These are phyloP conservation scores for Cistogaster globosa DNA, from an alignment of 2,888 invertebrate genomes.

Conservation along the genomic window DNA sequence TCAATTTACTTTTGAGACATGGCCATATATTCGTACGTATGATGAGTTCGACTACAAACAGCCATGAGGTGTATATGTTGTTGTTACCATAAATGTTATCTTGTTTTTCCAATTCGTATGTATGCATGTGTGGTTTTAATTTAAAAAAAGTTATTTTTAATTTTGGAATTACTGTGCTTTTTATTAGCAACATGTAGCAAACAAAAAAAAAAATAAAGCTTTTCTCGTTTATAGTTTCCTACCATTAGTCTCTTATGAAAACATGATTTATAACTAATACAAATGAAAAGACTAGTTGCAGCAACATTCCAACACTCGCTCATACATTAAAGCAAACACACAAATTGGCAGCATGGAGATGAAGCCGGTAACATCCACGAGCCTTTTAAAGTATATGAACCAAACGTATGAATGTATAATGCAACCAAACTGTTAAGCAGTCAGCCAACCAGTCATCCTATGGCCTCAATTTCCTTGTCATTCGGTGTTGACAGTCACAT, in stretches of 20 bases:
- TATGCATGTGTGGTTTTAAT: neutral
- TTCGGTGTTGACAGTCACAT: constrained; percentile 69
- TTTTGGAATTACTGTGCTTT: constrained; percentile 57
- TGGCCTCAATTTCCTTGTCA: constrained; percentile 72
- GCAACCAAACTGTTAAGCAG: constrained; percentile 36
- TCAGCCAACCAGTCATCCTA: constrained; percentile 51
- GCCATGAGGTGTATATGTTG: constrained; percentile 36
- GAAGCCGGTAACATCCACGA: constrained; percentile 65
- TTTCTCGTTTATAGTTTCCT: constrained; percentile 47
- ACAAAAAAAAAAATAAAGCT: constrained; percentile 9
- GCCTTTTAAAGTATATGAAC: constrained; percentile 54
- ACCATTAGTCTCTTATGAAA: constrained; percentile 67
- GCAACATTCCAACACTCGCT: constrained; percentile 62
- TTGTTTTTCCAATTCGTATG: neutral
- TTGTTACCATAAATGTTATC: constrained; percentile 68
- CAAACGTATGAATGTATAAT: constrained; percentile 34
- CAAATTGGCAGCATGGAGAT: neutral
- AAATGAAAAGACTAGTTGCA: constrained; percentile 65
- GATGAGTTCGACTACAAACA: neutral
- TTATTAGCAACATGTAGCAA: constrained; percentile 31
- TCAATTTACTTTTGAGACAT: constrained; percentile 53
- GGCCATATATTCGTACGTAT: neutral
- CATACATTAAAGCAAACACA: constrained; percentile 5
- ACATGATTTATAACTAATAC: constrained; percentile 68
- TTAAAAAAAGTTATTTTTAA: constrained; percentile 42